A percentile compares a stretch with the other conserved stretches of the same genome.
Conservation (phyloP, 53 echinoderm and acorn worm genomes). For the Mesocentrotus franciscanus region DNA sequence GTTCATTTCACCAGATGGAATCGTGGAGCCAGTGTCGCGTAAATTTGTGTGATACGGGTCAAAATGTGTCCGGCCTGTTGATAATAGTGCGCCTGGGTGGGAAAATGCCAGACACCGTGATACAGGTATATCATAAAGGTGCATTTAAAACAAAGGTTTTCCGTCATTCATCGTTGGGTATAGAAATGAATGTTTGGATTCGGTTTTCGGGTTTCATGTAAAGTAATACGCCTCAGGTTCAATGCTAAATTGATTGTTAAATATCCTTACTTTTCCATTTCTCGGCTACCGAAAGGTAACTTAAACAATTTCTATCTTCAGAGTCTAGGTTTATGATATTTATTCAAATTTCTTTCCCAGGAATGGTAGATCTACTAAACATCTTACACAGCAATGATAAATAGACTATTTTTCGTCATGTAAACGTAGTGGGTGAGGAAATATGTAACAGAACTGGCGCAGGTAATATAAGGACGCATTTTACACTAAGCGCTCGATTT, state of each 20-base stretch:
- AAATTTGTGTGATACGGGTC: not conserved
- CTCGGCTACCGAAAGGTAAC: no score
- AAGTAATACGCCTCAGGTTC: no score
- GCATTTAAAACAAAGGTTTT: not conserved
- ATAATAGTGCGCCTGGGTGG: not conserved
- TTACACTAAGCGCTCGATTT: not conserved
- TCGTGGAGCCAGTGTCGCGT: slow-evolving; percentile 59
- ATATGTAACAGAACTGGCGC: not conserved
- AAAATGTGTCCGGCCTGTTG: slow-evolving; percentile 37
- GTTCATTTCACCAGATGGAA: slow-evolving; percentile 69
- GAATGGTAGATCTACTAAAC: not conserved
- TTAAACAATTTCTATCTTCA: no score
- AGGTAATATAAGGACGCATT: not conserved
- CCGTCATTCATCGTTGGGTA: not conserved
- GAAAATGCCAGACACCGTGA: not conserved
- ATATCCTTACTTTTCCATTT: no score
- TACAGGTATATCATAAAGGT: slow-evolving; percentile 1
- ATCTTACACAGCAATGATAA: not conserved
- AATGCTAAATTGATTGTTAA: no score
- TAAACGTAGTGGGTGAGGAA: not conserved
- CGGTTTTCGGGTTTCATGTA: no score
- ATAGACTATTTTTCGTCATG: not conserved
- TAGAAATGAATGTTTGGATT: no score
- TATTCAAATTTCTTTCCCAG: no score
- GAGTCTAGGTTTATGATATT: no score